A percentile compares a stretch with the other conserved stretches of the same genome.
Conservation (phyloP, 2,797 vertebrate species). For the Lerista edwardsae region DNA sequence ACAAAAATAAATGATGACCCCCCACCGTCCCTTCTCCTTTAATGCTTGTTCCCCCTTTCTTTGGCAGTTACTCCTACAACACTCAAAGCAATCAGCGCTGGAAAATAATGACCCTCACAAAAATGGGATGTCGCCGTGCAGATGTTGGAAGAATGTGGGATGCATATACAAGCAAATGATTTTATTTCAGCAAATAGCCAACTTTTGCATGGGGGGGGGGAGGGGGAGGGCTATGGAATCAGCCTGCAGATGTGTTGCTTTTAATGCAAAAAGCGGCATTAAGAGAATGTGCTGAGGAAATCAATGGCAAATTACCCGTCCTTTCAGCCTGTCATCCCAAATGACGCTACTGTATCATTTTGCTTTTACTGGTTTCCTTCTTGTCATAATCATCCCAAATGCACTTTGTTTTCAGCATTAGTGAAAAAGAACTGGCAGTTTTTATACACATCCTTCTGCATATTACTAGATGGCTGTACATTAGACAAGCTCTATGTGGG, state of each 20-base stretch:
- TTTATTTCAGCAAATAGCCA: constrained; percentile 9
- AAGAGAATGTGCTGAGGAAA: neutral
- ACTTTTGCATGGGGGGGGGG: neutral
- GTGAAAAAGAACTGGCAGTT: neutral
- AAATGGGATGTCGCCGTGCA: neutral
- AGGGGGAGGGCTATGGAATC: no score
- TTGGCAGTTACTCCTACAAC: neutral
- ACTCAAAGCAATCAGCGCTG: neutral
- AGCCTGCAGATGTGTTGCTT: constrained; percentile 20
- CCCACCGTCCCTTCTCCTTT: neutral
- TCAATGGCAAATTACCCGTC: constrained; percentile 25
- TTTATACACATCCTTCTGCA: neutral
- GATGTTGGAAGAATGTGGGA: neutral
- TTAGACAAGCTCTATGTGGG: no score
- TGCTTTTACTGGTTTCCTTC: neutral
- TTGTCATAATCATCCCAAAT: neutral
- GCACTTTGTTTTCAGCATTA: neutral
- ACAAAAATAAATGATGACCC: neutral
- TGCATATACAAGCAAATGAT: neutral
- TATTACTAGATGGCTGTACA: no score
- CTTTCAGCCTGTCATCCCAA: neutral
- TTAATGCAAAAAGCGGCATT: neutral
- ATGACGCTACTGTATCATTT: neutral
- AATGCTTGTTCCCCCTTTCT: neutral
- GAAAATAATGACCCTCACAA: neutral